Evolutionary conservation across 2,888 invertebrate genomes (phyloP), one percentile per base, ranked within the genome.

Genomic region (Cantharis lateralis): DNA sequence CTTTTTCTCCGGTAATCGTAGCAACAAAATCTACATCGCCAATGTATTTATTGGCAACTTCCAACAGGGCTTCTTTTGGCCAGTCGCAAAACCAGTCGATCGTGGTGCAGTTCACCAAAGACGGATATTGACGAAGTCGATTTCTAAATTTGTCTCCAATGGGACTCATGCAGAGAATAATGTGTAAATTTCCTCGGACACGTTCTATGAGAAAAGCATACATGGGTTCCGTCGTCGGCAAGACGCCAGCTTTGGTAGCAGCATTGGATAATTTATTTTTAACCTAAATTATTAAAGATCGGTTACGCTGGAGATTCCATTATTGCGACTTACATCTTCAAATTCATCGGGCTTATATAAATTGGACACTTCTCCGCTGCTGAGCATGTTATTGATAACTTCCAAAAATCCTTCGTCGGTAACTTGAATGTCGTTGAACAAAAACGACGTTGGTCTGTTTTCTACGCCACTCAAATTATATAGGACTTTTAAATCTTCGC

Each of bases 41-140:
- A 62, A 97, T 90, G 87, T 95, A 96, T 88, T 94, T 94, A 86
- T 94, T 92, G 11, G 96, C 96, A 10, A 97, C 96, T 89, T 96
- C 96, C n/a, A 97, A 89, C 74, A 97, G 89, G 48, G 97, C 96
- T 85, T 95, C 95, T 77, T 93, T 92, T 0, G 97, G 96, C 97
- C 97, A 97, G 84, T 95, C 94, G 84, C 93, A 91, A 89, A 96
- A 96, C 96, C 96, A 97, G 88, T 97, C 95, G 18, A 96, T 95
- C 0, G 96, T 96, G 0, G 96, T 95, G 80, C 94, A 93, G 89
- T 96, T 96, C 64, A 97, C 93, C 75, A 97, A 89, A 0, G 96
- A 94, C 1, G 97, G 97, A 88, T 96, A 97, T 87, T 96, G 96
- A 10, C 96, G 92, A 82, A 97, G 91, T 74, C 95, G 92, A 84